phyloP scores from a whole-genome alignment of 2,113 vertebrate species.

The Hiodon alosoides region DNA sequence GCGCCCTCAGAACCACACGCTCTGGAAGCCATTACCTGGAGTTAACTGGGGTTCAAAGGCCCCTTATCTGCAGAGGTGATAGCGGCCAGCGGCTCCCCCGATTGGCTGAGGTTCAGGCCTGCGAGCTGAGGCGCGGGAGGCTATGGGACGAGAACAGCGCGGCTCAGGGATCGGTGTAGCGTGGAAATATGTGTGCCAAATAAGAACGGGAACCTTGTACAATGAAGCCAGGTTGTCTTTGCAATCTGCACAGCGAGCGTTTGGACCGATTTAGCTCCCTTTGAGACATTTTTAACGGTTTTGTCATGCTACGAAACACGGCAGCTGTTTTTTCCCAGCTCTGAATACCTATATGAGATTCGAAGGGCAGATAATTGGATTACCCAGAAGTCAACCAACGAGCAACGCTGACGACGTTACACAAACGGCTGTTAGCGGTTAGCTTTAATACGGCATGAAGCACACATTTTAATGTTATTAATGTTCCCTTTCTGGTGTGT shows the following conservation, averaged over 20 bases:
- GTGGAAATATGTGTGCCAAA: not conserved
- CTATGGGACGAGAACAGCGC: not conserved
- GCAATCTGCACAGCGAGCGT: not conserved
- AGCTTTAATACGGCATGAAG: not conserved
- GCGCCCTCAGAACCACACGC: conserved; percentile 26
- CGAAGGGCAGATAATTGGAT: not conserved
- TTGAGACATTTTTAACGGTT: conserved; percentile 2
- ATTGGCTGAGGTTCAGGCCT: not conserved
- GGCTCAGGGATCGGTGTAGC: not conserved
- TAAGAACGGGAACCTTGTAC: not conserved
- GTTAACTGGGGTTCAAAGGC: conserved; percentile 45
- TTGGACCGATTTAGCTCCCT: conserved; percentile 3
- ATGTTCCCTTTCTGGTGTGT: not conserved
- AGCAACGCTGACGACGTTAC: too few relatives aligned
- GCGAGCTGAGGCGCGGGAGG: conserved; percentile 19
- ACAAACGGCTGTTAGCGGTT: not conserved
- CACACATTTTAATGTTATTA: conserved; percentile 6
- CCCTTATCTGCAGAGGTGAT: conserved; percentile 19
- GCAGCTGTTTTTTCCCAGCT: not conserved
- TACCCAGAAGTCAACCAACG: not conserved
- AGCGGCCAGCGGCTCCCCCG: not conserved
- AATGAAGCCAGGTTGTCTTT: not conserved
- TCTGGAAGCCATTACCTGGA: conserved; percentile 60
- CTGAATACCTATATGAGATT: conserved; percentile 2
- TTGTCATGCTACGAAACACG: conserved; percentile 4